A percentile compares a stretch with the other conserved stretches of the same genome.
These are phyloP conservation scores for Rhinolophus sinicus DNA, from an alignment of 2,113 vertebrate genomes.

Conservation along the genomic window DNA sequence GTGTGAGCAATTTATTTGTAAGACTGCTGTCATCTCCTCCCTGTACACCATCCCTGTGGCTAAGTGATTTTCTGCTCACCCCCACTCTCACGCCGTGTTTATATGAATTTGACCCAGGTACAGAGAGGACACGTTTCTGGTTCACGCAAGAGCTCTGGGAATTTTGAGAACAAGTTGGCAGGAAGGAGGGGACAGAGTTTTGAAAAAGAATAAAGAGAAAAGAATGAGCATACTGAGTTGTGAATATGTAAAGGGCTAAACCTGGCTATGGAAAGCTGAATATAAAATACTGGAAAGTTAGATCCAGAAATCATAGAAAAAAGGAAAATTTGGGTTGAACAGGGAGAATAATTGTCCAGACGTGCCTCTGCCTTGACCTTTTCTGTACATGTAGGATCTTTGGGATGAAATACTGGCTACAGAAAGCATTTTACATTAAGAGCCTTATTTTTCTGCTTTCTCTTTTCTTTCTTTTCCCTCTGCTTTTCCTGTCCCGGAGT, in stretches of 20 bases:
- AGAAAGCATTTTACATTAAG: neutral
- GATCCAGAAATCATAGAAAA: neutral
- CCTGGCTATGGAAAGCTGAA: neutral
- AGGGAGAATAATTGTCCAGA: neutral
- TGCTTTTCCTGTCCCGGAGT: neutral
- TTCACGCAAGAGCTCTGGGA: neutral
- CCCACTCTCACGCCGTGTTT: neutral
- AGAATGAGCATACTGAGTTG: neutral
- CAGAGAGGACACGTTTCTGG: neutral
- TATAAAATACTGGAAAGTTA: neutral
- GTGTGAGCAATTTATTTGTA: neutral
- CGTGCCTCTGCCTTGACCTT: neutral
- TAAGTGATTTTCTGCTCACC: neutral
- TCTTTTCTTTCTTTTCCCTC: neutral
- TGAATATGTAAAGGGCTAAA: neutral
- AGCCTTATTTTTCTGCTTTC: neutral
- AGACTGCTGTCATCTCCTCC: neutral
- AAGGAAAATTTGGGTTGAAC: neutral
- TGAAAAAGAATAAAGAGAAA: neutral
- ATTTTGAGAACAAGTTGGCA: neutral
- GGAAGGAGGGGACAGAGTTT: neutral
- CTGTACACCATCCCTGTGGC: neutral
- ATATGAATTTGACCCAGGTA: neutral
- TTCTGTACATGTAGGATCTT: neutral
- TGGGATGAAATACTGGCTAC: neutral